Evolutionary conservation across 2,113 vertebrate genomes (phyloP).

Genomic region (Merops nubicus): DNA sequence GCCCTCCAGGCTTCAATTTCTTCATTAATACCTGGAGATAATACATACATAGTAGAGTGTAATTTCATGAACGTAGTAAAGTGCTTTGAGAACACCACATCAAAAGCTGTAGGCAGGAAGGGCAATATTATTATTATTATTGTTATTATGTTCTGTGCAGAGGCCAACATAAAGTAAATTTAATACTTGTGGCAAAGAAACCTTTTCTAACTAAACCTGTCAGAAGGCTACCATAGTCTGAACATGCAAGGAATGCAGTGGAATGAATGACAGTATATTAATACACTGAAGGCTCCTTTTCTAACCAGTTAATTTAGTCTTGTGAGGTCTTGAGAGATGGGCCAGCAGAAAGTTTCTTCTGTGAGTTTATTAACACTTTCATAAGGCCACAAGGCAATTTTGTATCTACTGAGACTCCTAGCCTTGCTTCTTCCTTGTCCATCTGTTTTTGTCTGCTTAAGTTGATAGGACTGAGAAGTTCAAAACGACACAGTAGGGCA

Average conservation of each 20-base stretch:
- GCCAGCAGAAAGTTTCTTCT: not conserved
- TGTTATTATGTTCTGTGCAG: not conserved
- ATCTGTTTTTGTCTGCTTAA: conserved; percentile 1
- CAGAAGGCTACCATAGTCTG: not conserved
- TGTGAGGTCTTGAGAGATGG: not conserved
- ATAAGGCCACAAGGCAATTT: not conserved
- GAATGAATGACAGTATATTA: not conserved
- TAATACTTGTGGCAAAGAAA: not conserved
- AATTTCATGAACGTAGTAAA: not conserved
- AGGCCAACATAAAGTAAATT: not conserved
- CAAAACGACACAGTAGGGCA: not conserved
- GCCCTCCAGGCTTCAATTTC: not conserved
- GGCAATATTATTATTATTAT: not conserved
- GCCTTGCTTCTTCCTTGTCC: not conserved
- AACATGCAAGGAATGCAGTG: not conserved
- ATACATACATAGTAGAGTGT: accelerated
- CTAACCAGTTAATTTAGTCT: not conserved
- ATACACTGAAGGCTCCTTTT: not conserved
- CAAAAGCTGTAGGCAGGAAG: not conserved
- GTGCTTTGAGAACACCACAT: not conserved
- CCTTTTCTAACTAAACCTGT: not conserved
- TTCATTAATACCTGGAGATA: not conserved
- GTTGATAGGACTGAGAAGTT: not conserved
- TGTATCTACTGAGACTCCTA: not conserved
- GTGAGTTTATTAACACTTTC: conserved; percentile 1